Conservation (phyloP, 2,888 invertebrate genomes). For the Bugula neritina region DNA sequence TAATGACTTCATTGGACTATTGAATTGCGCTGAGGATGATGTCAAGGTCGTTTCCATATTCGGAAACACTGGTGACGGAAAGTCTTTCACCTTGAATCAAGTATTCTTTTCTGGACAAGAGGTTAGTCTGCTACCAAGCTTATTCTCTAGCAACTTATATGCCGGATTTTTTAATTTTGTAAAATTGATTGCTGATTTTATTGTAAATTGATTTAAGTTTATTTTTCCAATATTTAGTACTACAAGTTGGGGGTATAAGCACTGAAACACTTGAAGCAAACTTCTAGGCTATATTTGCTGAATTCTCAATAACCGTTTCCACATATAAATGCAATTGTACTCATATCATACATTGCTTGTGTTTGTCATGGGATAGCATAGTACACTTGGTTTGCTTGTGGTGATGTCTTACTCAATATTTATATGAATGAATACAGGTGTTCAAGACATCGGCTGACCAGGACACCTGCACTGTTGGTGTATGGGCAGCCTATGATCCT, state of each 20-base stretch:
- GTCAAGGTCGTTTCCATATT: conserved; percentile 77
- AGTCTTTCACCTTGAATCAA: conserved; percentile 72
- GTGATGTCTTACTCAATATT: neutral
- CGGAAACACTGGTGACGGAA: conserved; percentile 78
- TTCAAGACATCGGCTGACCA: conserved; percentile 66
- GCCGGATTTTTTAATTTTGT: too few relatives aligned
- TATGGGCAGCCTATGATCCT: conserved; percentile 70
- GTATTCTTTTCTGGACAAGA: conserved; percentile 63
- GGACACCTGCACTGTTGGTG: conserved; percentile 68
- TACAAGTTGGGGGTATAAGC: too few relatives aligned
- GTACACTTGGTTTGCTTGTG: neutral
- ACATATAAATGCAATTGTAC: too few relatives aligned
- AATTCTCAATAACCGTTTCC: too few relatives aligned
- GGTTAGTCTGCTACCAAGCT: neutral
- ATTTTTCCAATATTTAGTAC: too few relatives aligned
- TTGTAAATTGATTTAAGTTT: too few relatives aligned
- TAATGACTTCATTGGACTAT: conserved; percentile 46
- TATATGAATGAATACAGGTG: conserved; percentile 47
- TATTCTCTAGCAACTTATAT: too few relatives aligned
- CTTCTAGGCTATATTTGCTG: too few relatives aligned
- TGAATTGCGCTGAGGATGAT: conserved; percentile 43
- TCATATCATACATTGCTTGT: too few relatives aligned
- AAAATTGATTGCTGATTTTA: too few relatives aligned
- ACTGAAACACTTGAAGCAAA: too few relatives aligned
- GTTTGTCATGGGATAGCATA: too few relatives aligned